phyloP scores from a whole-genome alignment of 2,797 vertebrate genomes.

The Oryzias dopingdopingensis region DNA sequence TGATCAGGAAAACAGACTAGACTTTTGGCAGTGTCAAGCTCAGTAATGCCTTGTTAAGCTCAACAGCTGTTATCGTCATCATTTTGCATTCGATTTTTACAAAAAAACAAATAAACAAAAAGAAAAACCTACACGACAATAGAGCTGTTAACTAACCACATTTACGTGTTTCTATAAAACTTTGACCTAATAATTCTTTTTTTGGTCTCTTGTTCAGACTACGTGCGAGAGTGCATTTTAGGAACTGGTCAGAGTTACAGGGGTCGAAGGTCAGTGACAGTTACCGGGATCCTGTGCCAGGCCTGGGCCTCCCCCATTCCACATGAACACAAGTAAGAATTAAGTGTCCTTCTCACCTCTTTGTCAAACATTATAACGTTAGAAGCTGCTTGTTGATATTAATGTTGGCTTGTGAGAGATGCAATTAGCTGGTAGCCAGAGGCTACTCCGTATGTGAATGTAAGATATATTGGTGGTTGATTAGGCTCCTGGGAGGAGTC shows the following conservation, averaged over 20 bases:
- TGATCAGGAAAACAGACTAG: slow-evolving; percentile 63
- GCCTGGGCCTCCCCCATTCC: slow-evolving; percentile 92
- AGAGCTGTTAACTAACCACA: slow-evolving; percentile 35
- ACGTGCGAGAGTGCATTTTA: slow-evolving; percentile 91
- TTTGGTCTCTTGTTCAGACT: slow-evolving; percentile 72
- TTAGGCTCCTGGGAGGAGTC: slow-evolving; percentile 64
- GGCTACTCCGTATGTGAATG: slow-evolving; percentile 41
- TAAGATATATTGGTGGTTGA: slow-evolving; percentile 66
- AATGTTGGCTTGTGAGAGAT: slow-evolving; percentile 39
- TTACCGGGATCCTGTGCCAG: slow-evolving; percentile 89
- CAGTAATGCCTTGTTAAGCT: slow-evolving; percentile 35
- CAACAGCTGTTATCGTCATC: slow-evolving; percentile 61
- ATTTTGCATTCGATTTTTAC: slow-evolving; percentile 30
- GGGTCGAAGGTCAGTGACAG: slow-evolving; percentile 87
- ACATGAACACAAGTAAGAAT: slow-evolving; percentile 95
- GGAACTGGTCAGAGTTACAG: slow-evolving; percentile 93
- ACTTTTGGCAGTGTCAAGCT: slow-evolving; percentile 51
- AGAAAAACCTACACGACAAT: neutral
- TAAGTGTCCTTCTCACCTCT: slow-evolving; percentile 24
- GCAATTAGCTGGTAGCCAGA: slow-evolving; percentile 53
- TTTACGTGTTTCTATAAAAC: slow-evolving; percentile 6
- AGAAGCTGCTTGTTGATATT: slow-evolving; percentile 39
- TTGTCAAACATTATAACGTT: slow-evolving; percentile 34
- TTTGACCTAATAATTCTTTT: neutral
- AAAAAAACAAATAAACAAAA: slow-evolving; percentile 4